Evolutionary conservation across 2,113 vertebrate genomes (phyloP).

Genomic region (Choloepus hoffmanni): DNA sequence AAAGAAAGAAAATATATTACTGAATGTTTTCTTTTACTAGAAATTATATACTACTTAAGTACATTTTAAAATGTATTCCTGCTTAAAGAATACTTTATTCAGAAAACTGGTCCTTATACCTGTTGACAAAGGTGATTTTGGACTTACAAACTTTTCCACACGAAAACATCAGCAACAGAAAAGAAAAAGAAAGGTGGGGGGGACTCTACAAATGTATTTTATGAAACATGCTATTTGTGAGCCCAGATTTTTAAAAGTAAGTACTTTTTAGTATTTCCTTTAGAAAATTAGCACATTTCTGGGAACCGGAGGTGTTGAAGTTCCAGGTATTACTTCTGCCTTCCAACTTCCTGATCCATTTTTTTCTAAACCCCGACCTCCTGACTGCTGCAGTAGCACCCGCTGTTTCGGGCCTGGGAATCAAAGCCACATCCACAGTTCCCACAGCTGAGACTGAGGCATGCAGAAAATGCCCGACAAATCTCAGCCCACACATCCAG

Average conservation of each 20-base stretch:
- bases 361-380: slow-evolving; percentile 72
- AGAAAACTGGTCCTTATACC: slow-evolving; percentile 14
- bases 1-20: slow-evolving; percentile 5
- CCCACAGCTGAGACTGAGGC: slow-evolving; percentile 88
- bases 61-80: neutral
- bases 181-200: neutral
- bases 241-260: neutral
- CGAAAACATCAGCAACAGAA: neutral
- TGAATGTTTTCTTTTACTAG: neutral
- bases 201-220: slow-evolving; percentile 5
- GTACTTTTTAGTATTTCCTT: slow-evolving; percentile 67
- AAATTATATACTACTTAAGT: neutral
- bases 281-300: slow-evolving; percentile 78
- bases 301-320: slow-evolving; percentile 71
- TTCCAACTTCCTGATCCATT: slow-evolving; percentile 81
- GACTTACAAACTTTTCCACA: neutral
- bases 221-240: neutral
- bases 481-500: slow-evolving; percentile 86
- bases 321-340: slow-evolving; percentile 84
- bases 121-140: slow-evolving; percentile 25
- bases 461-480: slow-evolving; percentile 86
- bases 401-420: slow-evolving; percentile 77
- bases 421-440: slow-evolving; percentile 78
- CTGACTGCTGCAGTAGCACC: slow-evolving; percentile 56
- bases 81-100: neutral